Evolutionary conservation across 35 echinoderm and acorn worm species (phyloP).

Genomic region (Apostichopus parvimensis): DNA sequence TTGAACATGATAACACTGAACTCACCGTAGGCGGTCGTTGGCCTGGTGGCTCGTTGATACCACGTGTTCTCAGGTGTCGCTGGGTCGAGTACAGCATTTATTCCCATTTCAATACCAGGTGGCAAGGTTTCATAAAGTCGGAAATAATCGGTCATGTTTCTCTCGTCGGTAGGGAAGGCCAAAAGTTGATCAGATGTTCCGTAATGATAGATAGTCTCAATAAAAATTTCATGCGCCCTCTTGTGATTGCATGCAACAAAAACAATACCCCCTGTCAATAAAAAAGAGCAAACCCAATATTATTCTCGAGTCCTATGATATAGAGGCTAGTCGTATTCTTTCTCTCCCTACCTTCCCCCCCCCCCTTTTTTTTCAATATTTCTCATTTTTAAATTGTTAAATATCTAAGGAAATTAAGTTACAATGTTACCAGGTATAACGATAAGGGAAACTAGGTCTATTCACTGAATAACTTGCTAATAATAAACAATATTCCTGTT

Average conservation of each 20-base stretch:
- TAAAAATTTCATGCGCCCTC: constrained; percentile 59
- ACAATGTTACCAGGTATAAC: too few species aligned
- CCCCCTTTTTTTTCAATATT: too few species aligned
- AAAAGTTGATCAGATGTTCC: not conserved
- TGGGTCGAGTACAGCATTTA: not conserved
- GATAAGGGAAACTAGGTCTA: too few species aligned
- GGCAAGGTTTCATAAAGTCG: not conserved
- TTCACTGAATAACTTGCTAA: too few species aligned
- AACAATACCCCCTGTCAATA: constrained; percentile 50
- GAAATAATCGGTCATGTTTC: not conserved
- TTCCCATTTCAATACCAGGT: not conserved
- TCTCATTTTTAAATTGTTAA: too few species aligned
- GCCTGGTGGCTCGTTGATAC: not conserved
- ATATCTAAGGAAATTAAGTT: too few species aligned
- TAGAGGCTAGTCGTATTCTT: too few species aligned
- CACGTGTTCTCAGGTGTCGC: not conserved
- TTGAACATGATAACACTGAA: not conserved
- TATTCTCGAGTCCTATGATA: too few species aligned
- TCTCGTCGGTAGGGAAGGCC: not conserved
- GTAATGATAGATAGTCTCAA: constrained; percentile 46
- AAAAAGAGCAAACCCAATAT: too few species aligned
- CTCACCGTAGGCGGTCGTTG: constrained; percentile 6
- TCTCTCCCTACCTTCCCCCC: too few species aligned
- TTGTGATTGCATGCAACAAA: constrained; percentile 81
- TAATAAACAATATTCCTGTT: too few species aligned